Base-by-base conservation (phyloP, 2,797 vertebrate genomes). In the Trachops cirrhosus region DNA sequence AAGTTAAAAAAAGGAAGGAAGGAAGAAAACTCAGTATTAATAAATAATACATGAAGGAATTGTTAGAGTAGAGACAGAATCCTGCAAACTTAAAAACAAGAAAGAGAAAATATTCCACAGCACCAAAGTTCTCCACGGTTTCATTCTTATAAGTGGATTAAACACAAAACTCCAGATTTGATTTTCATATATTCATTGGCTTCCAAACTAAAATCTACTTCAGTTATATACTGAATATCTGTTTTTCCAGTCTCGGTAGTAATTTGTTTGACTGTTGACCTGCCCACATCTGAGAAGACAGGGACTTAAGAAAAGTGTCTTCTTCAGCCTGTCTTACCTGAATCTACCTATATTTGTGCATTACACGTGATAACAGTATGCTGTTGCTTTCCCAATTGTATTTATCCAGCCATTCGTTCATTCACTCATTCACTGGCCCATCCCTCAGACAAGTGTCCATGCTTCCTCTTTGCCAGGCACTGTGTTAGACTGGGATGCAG, bases 121-220 rank as follows among this genome's bases (percentile, higher is more conserved):
- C 90, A 70, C 91, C 71, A 57, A 78, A 95, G 93, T 92, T 96
- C 96, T 87, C 54, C 94, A 89, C 95, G 92, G 96, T 70, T 94
- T 97, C 86, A 89, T 91, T 93, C 97, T 97, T 92, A 86, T 91
- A 97, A 97, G 73, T 44, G 83, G 92, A 97, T 97, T 97, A 96
- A 98, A 96, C 59, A 79, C 70, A 97, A 97, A 96, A 85, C 96
- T 89, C 93, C 83, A 46, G 73, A 91, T 88, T 86, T 96, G 89
- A 97, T 95, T 96, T 97, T 96, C 93, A 91, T 95, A 29, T 93
- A 97, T 95, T 97, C 97, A 96, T 74, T 96, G 97, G 94, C 57
- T 88, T 89, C 64, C 97, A 97, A 96, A 97, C 94, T 95, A 96
- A 97, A 83, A 93, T 91, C 96, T 93, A 5, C 93, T 97, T 97